These are phyloP conservation scores for Azemiops feae DNA, from an alignment of 2,113 vertebrate genomes.

Conservation along the genomic window DNA sequence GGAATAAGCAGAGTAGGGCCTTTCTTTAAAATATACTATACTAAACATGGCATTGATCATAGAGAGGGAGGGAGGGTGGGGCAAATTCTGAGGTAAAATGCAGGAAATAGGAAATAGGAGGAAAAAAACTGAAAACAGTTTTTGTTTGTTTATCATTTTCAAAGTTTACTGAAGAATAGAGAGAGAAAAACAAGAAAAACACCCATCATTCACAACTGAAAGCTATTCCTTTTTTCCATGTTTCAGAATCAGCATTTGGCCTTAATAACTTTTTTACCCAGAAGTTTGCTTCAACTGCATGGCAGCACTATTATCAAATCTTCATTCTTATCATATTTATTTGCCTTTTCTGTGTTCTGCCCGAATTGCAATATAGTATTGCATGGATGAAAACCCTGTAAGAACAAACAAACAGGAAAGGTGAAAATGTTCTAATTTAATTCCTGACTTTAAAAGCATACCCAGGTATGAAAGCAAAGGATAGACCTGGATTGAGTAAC, in stretches of 20 bases:
- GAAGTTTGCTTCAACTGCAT: neutral
- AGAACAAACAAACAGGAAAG: neutral
- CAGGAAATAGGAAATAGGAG: neutral
- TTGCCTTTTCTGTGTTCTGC: neutral
- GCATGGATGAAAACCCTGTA: neutral
- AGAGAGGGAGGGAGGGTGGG: neutral
- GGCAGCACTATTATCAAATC: neutral
- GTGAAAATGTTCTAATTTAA: neutral
- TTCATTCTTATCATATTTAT: neutral
- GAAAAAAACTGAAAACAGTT: neutral
- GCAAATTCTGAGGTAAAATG: neutral
- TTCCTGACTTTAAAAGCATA: neutral
- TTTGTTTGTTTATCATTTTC: neutral
- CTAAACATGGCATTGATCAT: neutral
- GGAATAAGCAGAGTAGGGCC: neutral
- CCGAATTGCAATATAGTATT: neutral
- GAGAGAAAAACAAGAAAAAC: neutral
- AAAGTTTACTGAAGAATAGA: neutral
- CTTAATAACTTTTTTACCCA: neutral
- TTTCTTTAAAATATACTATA: neutral
- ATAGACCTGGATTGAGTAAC: neutral
- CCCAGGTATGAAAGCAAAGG: neutral
- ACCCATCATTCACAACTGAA: neutral
- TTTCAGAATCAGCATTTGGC: neutral
- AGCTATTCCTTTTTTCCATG: neutral